Percentiles rank a stretch among this genome's conserved stretches.
Evolutionary conservation across 1,140 invertebrate genomes (phyloP).

Genomic region (Diachasmimorpha longicaudata): DNA sequence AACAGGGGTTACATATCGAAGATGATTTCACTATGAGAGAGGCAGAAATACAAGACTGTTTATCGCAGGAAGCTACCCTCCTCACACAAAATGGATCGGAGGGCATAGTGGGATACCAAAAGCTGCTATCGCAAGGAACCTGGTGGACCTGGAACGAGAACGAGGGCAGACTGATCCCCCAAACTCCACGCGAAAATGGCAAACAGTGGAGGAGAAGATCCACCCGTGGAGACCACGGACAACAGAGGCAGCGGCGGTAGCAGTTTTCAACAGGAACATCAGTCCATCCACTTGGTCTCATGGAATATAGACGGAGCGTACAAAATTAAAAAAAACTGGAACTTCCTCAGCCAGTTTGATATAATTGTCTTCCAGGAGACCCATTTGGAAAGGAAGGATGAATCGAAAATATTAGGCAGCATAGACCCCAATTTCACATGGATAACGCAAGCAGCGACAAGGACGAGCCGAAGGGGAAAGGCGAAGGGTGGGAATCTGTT

Average conservation of each 20-base stretch:
- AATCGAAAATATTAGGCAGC: not conserved
- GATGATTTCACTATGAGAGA: not conserved
- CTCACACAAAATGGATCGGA: not conserved
- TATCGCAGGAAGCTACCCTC: not conserved
- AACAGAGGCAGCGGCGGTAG: not conserved
- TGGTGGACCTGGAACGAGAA: not conserved
- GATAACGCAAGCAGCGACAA: slow-evolving; percentile 13
- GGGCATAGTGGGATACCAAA: not conserved
- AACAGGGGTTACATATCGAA: not conserved
- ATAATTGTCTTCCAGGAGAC: slow-evolving; percentile 29
- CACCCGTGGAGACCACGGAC: not conserved
- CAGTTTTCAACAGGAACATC: not conserved
- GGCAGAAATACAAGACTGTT: not conserved
- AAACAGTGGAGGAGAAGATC: not conserved
- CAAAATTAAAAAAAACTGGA: not conserved
- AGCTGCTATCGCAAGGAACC: too few species aligned
- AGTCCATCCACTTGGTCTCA: not conserved
- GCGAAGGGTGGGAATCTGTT: slow-evolving; percentile 17
- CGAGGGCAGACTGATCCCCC: not conserved
- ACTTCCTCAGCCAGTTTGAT: too few species aligned
- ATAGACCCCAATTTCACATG: slow-evolving; percentile 14
- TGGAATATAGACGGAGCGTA: not conserved
- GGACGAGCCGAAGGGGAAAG: slow-evolving; percentile 9
- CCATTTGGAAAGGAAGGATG: slow-evolving; percentile 16
- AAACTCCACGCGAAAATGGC: not conserved